Conservation (phyloP, 2,888 invertebrate genomes). For the Cantharis rufa region DNA sequence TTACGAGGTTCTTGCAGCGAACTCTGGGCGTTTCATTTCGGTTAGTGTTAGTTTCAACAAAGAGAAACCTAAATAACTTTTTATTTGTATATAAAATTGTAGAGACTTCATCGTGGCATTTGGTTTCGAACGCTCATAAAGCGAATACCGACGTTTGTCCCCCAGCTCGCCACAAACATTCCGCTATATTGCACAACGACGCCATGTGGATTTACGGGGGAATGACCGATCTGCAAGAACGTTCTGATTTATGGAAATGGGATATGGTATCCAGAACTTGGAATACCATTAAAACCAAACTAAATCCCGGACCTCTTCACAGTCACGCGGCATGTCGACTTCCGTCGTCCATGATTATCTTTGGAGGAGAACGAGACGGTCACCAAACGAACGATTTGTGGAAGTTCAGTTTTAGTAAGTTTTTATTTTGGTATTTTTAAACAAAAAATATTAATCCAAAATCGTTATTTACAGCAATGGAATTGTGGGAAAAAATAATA, state of each 20-base stretch:
- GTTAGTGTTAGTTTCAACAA: constrained; percentile 57
- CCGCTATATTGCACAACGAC: constrained; percentile 76
- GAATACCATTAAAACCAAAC: constrained; percentile 65
- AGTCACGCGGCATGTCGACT: constrained; percentile 80
- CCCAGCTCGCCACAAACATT: constrained; percentile 82
- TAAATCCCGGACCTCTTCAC: constrained; percentile 72
- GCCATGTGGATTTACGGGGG: constrained; percentile 89
- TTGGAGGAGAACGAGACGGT: constrained; percentile 77
- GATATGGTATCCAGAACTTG: constrained; percentile 70
- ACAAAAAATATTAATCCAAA: neutral
- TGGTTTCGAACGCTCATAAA: constrained; percentile 56
- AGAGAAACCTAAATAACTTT: neutral
- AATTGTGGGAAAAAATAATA: constrained; percentile 74
- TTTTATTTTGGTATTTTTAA: neutral
- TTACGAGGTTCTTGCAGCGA: constrained; percentile 82
- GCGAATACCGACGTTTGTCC: constrained; percentile 57
- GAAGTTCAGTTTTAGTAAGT: constrained; percentile 80
- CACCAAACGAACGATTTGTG: constrained; percentile 76
- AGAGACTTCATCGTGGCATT: constrained; percentile 85
- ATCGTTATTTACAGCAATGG: constrained; percentile 62
- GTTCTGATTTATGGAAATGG: constrained; percentile 80
- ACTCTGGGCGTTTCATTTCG: constrained; percentile 86
- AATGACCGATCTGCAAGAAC: constrained; percentile 80
- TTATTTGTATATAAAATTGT: constrained; percentile 36
- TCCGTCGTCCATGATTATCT: constrained; percentile 76